Conservation (phyloP, 2,888 invertebrate species). For the Limenitis camilla region DNA sequence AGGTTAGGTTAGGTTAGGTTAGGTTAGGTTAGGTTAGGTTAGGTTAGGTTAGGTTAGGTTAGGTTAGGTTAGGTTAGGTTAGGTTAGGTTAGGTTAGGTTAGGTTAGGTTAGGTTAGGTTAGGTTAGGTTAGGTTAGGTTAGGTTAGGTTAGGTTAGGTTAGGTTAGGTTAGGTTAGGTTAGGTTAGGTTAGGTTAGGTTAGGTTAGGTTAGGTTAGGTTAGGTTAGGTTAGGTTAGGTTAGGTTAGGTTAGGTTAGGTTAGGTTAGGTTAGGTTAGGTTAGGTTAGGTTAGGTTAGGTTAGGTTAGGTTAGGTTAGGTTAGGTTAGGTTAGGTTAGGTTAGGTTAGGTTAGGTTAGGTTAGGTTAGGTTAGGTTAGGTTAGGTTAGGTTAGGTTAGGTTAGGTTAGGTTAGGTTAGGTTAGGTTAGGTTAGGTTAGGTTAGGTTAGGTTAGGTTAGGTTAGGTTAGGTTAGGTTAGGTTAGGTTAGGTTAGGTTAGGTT, state of each 20-base stretch:
- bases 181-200: constrained; percentile 6
- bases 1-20: constrained; percentile 8
- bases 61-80: not conserved
- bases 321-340: not conserved
- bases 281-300: not conserved
- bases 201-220: constrained; percentile 6
- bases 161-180: constrained; percentile 6
- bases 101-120: constrained; percentile 6
- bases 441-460: constrained; percentile 14
- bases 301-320: not conserved
- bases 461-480: constrained; percentile 18
- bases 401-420: not conserved
- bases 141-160: constrained; percentile 6
- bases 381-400: not conserved
- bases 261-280: not conserved
- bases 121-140: constrained; percentile 6
- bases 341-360: not conserved
- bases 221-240: constrained; percentile 15
- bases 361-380: not conserved
- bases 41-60: constrained; percentile 7
- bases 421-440: not conserved
- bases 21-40: constrained; percentile 8
- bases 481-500: constrained; percentile 15
- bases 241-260: constrained; percentile 18
- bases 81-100: constrained; percentile 6